These are phyloP conservation scores for Aphrophora alni DNA, from an alignment of 2,888 invertebrate genomes.

Conservation along the genomic window DNA sequence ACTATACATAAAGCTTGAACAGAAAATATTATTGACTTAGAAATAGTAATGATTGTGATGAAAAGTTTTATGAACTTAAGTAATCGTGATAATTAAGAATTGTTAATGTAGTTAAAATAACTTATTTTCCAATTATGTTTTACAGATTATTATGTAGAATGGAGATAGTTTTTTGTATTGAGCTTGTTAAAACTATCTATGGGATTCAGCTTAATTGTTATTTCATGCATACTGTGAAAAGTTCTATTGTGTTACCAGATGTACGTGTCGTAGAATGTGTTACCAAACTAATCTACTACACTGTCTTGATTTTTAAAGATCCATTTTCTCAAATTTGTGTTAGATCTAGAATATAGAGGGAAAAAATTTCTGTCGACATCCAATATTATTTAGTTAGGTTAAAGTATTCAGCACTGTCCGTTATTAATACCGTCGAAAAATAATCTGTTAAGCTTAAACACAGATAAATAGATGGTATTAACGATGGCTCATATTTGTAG, in stretches of 20 bases:
- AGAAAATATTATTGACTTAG: slow-evolving; percentile 31
- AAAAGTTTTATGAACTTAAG: slow-evolving; percentile 31
- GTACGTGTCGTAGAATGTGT: slow-evolving; percentile 28
- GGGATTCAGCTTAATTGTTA: slow-evolving; percentile 20
- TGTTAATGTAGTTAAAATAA: slow-evolving; percentile 35
- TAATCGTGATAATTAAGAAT: slow-evolving; percentile 36
- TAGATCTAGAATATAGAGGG: neutral
- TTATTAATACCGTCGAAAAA: neutral
- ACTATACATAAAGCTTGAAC: slow-evolving; percentile 31
- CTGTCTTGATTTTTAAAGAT: neutral
- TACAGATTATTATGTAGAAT: slow-evolving; percentile 19
- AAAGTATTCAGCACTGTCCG: neutral
- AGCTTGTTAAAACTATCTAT: neutral
- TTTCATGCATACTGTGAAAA: slow-evolving; percentile 2
- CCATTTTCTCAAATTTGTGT: neutral
- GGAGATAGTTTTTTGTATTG: slow-evolving; percentile 26
- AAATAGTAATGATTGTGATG: slow-evolving; percentile 34
- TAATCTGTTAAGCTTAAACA: too few species aligned
- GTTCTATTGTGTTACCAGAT: slow-evolving; percentile 33
- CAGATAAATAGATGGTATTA: neutral
- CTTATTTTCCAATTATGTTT: slow-evolving; percentile 31
- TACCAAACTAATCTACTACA: slow-evolving; percentile 25
- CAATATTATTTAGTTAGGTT: slow-evolving; percentile 6
- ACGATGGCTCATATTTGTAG: neutral
- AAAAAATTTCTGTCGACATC: neutral